Evolutionary conservation across 2,797 vertebrate genomes (phyloP).

Genomic region (Cuniculus paca): DNA sequence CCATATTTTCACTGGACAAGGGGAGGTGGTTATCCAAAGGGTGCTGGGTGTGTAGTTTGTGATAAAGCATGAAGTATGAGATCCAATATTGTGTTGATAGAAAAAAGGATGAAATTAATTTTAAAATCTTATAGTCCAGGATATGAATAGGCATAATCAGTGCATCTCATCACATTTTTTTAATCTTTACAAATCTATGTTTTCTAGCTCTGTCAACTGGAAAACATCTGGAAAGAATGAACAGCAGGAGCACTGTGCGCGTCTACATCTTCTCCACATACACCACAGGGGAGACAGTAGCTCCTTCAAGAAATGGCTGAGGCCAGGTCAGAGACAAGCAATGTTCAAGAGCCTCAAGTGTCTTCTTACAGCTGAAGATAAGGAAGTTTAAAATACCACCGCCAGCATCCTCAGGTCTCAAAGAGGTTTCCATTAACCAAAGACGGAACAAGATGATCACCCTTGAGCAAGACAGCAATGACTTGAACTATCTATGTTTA

Average conservation of each 20-base stretch:
- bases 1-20: background rate
- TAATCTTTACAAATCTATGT: background rate
- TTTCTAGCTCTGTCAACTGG: background rate
- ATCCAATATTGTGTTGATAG: background rate
- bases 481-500: background rate
- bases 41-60: background rate
- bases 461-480: background rate
- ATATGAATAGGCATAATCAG: background rate
- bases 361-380: background rate
- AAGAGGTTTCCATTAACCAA: background rate
- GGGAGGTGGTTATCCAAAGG: background rate
- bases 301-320: background rate
- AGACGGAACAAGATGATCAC: background rate
- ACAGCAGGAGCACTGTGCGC: background rate
- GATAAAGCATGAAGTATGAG: background rate
- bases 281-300: background rate
- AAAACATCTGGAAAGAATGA: background rate
- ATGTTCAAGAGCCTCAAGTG: background rate
- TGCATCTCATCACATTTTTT: background rate
- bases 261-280: background rate
- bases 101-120: background rate
- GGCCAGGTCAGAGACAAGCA: background rate
- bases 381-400: background rate
- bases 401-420: background rate
- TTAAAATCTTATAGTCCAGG: background rate